Conservation (phyloP, 2,113 vertebrate species). For the Alethe diademata region DNA sequence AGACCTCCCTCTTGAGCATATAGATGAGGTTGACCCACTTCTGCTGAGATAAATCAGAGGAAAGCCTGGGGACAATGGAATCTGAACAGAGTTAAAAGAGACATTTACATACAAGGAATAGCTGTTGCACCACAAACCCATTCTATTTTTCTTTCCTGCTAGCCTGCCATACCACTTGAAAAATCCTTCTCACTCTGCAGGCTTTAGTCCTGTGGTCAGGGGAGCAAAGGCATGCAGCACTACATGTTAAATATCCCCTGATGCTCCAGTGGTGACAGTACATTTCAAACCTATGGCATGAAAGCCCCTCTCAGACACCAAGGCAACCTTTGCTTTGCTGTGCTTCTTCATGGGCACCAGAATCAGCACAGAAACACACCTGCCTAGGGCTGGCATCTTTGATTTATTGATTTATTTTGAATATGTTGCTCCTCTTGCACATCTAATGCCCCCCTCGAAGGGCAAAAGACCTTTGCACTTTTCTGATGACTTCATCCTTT, state of each 20-base stretch:
- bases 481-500: slow-evolving; percentile 40
- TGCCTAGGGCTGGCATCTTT: not conserved
- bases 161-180: not conserved
- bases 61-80: not conserved
- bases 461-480: slow-evolving; percentile 3
- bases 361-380: not conserved
- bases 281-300: not conserved
- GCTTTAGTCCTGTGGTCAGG: not conserved
- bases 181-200: not conserved
- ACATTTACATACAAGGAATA: not conserved
- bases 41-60: not conserved
- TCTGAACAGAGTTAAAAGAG: not conserved
- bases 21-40: not conserved
- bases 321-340: not conserved
- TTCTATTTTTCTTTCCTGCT: not conserved
- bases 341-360: accelerated
- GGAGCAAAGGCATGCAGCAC: not conserved
- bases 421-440: not conserved
- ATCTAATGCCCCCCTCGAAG: not conserved
- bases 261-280: not conserved
- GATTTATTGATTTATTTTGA: slow-evolving; percentile 23
- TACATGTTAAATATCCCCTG: not conserved
- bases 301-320: not conserved
- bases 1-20: not conserved
- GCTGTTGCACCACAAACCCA: not conserved